phyloP scores from a whole-genome alignment of 2,797 vertebrate genomes.

The Aythya fuligula region DNA sequence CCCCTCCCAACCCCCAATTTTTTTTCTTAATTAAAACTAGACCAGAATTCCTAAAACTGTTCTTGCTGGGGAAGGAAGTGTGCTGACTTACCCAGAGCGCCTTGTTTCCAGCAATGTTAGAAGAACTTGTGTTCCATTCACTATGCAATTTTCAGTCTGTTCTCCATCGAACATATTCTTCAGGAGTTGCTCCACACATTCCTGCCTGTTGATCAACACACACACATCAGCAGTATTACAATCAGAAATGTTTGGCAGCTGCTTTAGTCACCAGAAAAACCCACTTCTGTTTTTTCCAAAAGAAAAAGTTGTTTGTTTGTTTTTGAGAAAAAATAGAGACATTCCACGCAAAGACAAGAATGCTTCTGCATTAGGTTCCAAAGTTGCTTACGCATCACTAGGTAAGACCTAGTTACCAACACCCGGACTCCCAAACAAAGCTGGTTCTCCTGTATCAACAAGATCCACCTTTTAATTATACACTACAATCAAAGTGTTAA shows the following conservation, averaged over 20 bases:
- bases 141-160: conserved; percentile 89
- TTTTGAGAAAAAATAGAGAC: neutral
- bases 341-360: neutral
- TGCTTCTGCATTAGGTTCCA: neutral
- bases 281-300: neutral
- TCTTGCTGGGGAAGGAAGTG: neutral
- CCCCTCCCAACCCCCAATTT: fast-evolving
- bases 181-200: conserved; percentile 92
- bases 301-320: neutral
- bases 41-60: fast-evolving
- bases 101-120: conserved; percentile 93
- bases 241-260: too few species aligned
- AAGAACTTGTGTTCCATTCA: conserved; percentile 95
- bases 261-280: neutral
- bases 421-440: fast-evolving
- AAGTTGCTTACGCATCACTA: neutral
- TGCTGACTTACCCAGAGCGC: conserved; percentile 88
- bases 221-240: fast-evolving
- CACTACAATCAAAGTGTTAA: neutral
- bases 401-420: neutral
- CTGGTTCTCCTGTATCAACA: neutral
- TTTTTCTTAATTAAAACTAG: neutral
- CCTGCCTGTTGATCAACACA: conserved; percentile 82
- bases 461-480: neutral
- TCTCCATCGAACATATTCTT: conserved; percentile 94